Evolutionary conservation across 2,888 invertebrate genomes (phyloP), one percentile per base, ranked within the genome.

Genomic region (Heteromyza rotundicornis): DNA sequence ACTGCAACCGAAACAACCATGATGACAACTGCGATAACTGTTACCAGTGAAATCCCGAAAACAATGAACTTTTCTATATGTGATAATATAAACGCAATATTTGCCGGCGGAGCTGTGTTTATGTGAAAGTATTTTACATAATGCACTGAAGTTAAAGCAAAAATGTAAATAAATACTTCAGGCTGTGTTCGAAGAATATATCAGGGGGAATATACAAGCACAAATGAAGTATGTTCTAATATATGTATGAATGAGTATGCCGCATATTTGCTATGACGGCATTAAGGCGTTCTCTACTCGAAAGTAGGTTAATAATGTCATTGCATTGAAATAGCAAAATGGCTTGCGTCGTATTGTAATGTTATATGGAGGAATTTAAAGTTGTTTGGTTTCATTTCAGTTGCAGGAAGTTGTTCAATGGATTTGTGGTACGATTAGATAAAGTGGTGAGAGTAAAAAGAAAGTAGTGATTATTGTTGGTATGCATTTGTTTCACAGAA

Each of bases 131-230:
- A 40, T 36, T 35, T 54, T 35, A 16, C 54, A 54, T 54, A 54
- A 54, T 54, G 20, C 16, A 54, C 36, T 36, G 36, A 36, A 23
- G 44, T 12, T 36, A 32, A 27, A 27, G 19, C 22, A 7, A 59
- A 60, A 64, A 64, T 68, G 60, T 70, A 67, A 66, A 71, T 66
- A 71, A 70, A 64, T 68, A 63, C 62, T 66, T 54, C 27, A 57
- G 49, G 19, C 50, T 59, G 59, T 63, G 63, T 62, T 61, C 24
- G 35, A 27, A 60, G 12, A 23, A 5, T 27, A n/a, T n/a, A n/a
- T n/a, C n/a, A n/a, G n/a, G n/a, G n/a, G n/a, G n/a, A n/a, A n/a
- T n/a, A n/a, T n/a, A n/a, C n/a, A n/a, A n/a, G n/a, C n/a, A n/a
- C n/a, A n/a, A n/a, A n/a, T n/a, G n/a, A n/a, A n/a, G n/a, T n/a